These are phyloP conservation scores for Elephantulus edwardii DNA, from an alignment of 2,113 vertebrate genomes.

Conservation along the genomic window DNA sequence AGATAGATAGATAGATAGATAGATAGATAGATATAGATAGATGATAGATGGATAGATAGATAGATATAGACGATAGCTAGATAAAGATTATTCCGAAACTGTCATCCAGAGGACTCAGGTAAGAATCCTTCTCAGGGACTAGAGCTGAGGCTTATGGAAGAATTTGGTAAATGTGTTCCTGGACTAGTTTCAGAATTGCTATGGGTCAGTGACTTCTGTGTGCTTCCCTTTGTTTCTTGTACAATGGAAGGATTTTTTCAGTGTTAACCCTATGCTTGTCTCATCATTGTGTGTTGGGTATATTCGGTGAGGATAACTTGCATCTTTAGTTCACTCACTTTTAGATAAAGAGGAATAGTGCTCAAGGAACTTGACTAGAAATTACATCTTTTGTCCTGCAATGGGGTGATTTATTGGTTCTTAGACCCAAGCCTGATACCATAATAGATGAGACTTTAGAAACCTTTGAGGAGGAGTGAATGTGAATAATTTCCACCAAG, in stretches of 20 bases:
- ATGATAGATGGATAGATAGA: too few relatives aligned
- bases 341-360: background rate
- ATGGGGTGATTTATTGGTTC: background rate
- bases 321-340: background rate
- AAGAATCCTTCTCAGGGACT: background rate
- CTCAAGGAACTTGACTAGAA: background rate
- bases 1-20: too few relatives aligned
- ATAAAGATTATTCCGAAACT: too few relatives aligned
- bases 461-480: background rate
- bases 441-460: background rate
- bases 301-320: background rate
- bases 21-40: too few relatives aligned
- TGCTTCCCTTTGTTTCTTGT: background rate
- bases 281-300: background rate
- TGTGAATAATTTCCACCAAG: background rate
- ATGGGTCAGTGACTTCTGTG: background rate
- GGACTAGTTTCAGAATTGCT: constrained; percentile 6
- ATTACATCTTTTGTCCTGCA: background rate
- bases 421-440: background rate
- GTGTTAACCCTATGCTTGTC: background rate
- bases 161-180: background rate
- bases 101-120: background rate
- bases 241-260: background rate
- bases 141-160: background rate
- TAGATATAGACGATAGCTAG: too few relatives aligned